Percentiles rank a stretch among this genome's conserved stretches.
phyloP scores from a whole-genome alignment of 2,797 vertebrate species.

The Mergus octosetaceus region DNA sequence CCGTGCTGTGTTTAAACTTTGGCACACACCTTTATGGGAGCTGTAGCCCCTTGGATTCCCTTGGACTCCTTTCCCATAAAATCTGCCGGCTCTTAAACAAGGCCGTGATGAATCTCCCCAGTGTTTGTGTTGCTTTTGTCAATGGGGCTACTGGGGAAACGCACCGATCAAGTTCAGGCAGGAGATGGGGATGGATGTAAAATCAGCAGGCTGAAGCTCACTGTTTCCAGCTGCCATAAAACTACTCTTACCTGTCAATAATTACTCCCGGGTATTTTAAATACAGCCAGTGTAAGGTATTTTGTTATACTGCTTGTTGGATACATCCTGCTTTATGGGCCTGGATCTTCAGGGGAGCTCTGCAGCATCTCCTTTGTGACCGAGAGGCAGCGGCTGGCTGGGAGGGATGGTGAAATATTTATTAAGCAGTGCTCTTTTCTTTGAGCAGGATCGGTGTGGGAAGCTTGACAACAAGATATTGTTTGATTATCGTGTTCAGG shows the following conservation, averaged over 20 bases:
- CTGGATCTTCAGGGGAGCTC: background rate
- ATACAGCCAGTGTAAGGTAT: background rate
- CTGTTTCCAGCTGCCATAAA: background rate
- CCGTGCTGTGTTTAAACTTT: background rate
- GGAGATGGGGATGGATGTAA: background rate
- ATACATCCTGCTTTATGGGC: background rate
- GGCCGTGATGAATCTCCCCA: background rate
- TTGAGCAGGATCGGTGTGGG: background rate
- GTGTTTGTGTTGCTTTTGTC: background rate
- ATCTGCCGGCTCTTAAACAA: background rate
- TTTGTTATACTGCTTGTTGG: background rate
- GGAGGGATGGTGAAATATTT: fast-evolving
- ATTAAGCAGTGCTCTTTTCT: background rate
- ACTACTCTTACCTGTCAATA: background rate
- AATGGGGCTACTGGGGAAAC: background rate
- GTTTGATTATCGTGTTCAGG: background rate
- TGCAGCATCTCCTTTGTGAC: background rate
- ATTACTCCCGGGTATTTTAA: background rate
- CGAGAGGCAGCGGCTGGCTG: background rate
- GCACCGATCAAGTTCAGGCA: fast-evolving
- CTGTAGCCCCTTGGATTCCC: background rate
- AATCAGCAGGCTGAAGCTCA: background rate
- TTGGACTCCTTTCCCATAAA: background rate
- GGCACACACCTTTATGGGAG: background rate
- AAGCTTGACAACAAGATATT: background rate